A percentile compares a stretch with the other conserved stretches of the same genome.
Conservation (phyloP, 2,113 vertebrate species). For the Pituophis catenifer region DNA sequence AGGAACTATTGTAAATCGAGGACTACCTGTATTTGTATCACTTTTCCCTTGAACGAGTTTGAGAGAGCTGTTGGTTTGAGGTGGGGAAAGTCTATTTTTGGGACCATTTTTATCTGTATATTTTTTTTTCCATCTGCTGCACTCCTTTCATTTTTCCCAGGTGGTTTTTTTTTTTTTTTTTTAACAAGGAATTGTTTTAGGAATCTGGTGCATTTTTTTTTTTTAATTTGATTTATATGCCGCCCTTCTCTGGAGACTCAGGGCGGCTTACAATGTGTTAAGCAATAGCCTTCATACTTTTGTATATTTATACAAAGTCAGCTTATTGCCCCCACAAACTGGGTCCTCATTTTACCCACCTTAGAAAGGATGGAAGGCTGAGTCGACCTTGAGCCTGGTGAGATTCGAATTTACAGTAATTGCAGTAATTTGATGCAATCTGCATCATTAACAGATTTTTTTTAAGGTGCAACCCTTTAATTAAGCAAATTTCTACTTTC, state of each 20-base stretch:
- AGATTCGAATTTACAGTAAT: too few species aligned
- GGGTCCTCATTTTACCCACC: too few species aligned
- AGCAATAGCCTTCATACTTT: too few species aligned
- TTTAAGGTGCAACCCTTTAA: not conserved
- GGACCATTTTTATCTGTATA: not conserved
- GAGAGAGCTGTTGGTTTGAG: not conserved
- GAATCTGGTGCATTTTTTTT: not conserved
- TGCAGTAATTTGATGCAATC: not conserved
- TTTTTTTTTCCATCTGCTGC: not conserved
- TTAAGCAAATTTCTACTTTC: not conserved
- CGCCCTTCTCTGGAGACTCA: too few species aligned
- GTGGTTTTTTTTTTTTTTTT: not conserved
- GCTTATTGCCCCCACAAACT: too few species aligned
- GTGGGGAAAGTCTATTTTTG: not conserved
- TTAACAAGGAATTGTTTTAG: not conserved
- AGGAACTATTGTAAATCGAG: too few species aligned
- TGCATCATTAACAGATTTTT: not conserved
- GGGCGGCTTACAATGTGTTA: too few species aligned
- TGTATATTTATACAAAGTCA: too few species aligned
- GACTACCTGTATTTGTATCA: not conserved
- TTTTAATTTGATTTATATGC: too few species aligned
- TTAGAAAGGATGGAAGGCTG: too few species aligned
- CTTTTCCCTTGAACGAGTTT: too few species aligned
- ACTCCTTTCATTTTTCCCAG: not conserved
- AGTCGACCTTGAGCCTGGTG: too few species aligned